These are phyloP conservation scores for Heliconius ismenius DNA, from an alignment of 2,888 invertebrate genomes.

Conservation along the genomic window DNA sequence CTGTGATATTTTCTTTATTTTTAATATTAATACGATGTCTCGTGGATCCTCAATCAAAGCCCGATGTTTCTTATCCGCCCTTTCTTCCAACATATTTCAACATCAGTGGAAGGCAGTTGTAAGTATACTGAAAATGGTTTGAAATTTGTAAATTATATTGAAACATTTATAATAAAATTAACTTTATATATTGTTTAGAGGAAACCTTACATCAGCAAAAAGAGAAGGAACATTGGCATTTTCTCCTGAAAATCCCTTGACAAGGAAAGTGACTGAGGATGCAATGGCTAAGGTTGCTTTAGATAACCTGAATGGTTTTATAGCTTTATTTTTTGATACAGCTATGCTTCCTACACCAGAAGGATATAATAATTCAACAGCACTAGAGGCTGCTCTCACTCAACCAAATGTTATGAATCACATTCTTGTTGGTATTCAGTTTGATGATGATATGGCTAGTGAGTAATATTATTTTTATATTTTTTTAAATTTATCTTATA, in stretches of 20 bases:
- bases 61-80: conserved; percentile 61
- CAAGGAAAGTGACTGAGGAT: conserved; percentile 65
- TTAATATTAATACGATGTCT: conserved; percentile 87
- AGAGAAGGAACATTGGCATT: conserved; percentile 71
- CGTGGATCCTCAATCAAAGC: conserved; percentile 83
- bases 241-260: conserved; percentile 71
- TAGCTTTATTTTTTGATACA: conserved; percentile 65
- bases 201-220: conserved; percentile 66
- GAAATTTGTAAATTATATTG: background rate
- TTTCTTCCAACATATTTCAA: conserved; percentile 74
- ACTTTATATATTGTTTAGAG: conserved; percentile 50
- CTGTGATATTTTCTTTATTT: conserved; percentile 86
- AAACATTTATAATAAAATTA: background rate
- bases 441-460: conserved; percentile 74
- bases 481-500: background rate
- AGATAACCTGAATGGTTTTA: conserved; percentile 68
- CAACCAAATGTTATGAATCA: conserved; percentile 72
- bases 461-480: conserved; percentile 50
- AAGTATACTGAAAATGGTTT: conserved; percentile 51
- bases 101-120: conserved; percentile 66
- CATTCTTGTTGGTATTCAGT: conserved; percentile 74
- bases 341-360: conserved; percentile 68
- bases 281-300: conserved; percentile 69
- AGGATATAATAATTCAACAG: conserved; percentile 66
- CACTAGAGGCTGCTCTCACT: conserved; percentile 66